A percentile compares a stretch with the other conserved stretches of the same genome.
Conservation (phyloP, 1,140 invertebrate species). For the Diabrotica undecimpunctata region DNA sequence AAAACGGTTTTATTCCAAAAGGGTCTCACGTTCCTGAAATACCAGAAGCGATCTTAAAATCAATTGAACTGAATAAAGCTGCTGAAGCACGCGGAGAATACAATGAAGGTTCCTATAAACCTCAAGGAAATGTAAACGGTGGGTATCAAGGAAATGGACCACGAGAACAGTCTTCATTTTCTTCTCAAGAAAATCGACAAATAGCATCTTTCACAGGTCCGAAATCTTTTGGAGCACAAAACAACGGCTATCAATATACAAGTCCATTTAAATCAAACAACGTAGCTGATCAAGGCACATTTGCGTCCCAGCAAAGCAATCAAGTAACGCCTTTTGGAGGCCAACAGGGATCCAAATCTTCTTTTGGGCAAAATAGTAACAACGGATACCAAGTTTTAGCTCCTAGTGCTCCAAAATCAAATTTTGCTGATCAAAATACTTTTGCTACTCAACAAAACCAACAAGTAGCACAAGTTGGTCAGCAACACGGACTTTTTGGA, state of each 20-base stretch:
- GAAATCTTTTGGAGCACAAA: background rate
- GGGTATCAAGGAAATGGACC: background rate
- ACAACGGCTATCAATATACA: background rate
- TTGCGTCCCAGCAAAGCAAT: background rate
- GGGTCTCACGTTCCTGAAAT: conserved; percentile 52
- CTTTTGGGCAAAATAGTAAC: background rate
- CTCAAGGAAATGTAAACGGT: background rate
- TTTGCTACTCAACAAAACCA: background rate
- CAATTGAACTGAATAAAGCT: conserved; percentile 49
- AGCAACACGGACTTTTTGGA: background rate
- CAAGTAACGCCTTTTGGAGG: background rate
- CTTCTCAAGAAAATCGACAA: background rate
- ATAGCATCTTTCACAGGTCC: background rate
- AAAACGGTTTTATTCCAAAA: conserved; percentile 54
- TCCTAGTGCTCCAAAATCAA: background rate
- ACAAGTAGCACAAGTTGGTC: background rate
- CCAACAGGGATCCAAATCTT: background rate
- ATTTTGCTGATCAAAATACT: background rate
- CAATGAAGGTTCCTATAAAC: conserved; percentile 26
- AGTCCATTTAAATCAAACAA: background rate
- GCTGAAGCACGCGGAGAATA: conserved; percentile 36
- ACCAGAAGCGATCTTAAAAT: conserved; percentile 49
- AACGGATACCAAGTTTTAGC: background rate
- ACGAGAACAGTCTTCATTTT: background rate
- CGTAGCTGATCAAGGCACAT: background rate